These are phyloP conservation scores for Copsychus sechellarum DNA, from an alignment of 2,113 vertebrate species.

Conservation along the genomic window DNA sequence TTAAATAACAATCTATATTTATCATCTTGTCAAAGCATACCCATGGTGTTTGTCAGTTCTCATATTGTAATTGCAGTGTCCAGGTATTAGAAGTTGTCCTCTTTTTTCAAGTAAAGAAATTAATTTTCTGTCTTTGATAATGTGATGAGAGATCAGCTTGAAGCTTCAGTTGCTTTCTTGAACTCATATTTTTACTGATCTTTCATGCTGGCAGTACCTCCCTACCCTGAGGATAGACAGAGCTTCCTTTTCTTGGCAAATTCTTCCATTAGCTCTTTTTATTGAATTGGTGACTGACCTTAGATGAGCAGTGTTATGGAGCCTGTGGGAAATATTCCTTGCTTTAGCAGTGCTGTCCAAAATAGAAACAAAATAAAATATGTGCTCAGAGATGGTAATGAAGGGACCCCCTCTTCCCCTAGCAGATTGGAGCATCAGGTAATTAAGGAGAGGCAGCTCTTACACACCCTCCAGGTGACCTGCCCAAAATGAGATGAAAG, in stretches of 20 bases:
- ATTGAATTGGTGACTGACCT: neutral
- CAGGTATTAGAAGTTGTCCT: neutral
- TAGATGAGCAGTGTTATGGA: neutral
- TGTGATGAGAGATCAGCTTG: neutral
- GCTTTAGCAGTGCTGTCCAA: neutral
- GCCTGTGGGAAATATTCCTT: neutral
- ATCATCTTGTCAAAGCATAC: neutral
- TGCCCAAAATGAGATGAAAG: neutral
- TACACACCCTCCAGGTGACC: neutral
- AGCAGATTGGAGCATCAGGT: neutral
- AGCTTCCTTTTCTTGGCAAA: neutral
- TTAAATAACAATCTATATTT: neutral
- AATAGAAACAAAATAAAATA: neutral
- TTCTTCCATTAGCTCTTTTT: neutral
- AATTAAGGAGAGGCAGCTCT: neutral
- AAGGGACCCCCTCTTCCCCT: neutral
- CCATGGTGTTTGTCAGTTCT: neutral
- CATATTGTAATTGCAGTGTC: neutral
- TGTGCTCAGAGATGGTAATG: neutral
- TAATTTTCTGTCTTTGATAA: neutral
- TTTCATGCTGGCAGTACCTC: neutral
- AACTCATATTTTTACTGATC: neutral
- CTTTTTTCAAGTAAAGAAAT: neutral
- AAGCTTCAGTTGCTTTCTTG: neutral
- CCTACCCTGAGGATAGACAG: neutral